Base-by-base conservation (phyloP, 2,797 vertebrate genomes). In the Scolopax bukidnonensis region DNA sequence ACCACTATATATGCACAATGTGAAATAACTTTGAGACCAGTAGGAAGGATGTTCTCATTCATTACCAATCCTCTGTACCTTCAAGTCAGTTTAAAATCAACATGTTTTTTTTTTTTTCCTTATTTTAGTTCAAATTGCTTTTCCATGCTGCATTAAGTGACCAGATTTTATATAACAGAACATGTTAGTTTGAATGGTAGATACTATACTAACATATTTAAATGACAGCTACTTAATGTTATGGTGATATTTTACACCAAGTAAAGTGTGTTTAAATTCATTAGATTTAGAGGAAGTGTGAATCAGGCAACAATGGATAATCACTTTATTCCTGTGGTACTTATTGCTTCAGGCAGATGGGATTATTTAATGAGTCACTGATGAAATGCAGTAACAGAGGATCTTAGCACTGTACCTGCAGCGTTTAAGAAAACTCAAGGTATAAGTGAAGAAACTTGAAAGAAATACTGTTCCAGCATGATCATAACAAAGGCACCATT, bases 261-360 rank as follows among this genome's bases (percentile, higher is more conserved):
- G 27, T 54, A 48, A 83, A 63, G 17, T 93, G 50, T 79, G 53
- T 78, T 95, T 89, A 93, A 93, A 93, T 94, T 93, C 60, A 95
- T 95, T 94, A 87, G 59, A 95, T 71, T 89, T 92, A 79, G 57
- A 89, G 13, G 47, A 92, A 91, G 81, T 70, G 51, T 63, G 94
- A 93, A 94, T 94, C 83, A 87, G 70, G 81, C 63, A 90, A 95
- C 93, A 96, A 94, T 33, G 40, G 53, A 51, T 94, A 96, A 97
- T 96, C 54, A 0, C 57, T 94, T 96, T 89, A 91, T 94, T 85
- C 69, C 69, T 91, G 56, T 61, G 64, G 61, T 70, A 74, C 75
- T 86, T 91, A 79, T 43, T 93, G 70, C 84, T 93, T 89, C 67
- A 90, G 88, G 78, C 73, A 83, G 57, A 89, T 87, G 60, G 73